phyloP scores from a whole-genome alignment of 2,797 vertebrate species.

The Danionella dracula region DNA sequence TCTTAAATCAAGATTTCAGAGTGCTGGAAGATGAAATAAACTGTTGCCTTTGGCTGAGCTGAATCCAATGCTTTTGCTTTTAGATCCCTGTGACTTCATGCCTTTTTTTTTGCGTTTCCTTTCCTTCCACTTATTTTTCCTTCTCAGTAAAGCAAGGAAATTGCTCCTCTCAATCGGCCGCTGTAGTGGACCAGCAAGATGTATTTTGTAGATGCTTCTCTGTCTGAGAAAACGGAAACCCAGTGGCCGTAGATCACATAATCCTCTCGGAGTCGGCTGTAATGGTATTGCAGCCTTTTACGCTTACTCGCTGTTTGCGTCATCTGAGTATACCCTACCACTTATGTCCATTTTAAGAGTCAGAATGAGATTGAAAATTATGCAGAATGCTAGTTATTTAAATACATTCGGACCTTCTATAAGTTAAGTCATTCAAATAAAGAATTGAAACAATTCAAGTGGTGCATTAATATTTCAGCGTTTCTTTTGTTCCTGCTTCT shows the following conservation, averaged over 20 bases:
- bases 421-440: not conserved
- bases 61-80: conserved; percentile 38
- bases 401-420: not conserved
- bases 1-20: conserved; percentile 29
- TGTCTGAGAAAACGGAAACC: conserved; percentile 26
- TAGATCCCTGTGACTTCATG: conserved; percentile 19
- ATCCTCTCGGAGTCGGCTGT: conserved; percentile 52
- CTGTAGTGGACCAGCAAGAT: conserved; percentile 24
- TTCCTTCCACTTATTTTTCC: conserved; percentile 35
- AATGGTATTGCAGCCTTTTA: conserved; percentile 56
- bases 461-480: not conserved
- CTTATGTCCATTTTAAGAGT: conserved; percentile 5
- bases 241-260: conserved; percentile 43
- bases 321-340: conserved; percentile 25
- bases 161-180: conserved; percentile 31
- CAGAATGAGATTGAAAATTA: not conserved
- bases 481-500: not conserved
- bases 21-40: conserved; percentile 18
- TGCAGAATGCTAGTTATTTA: not conserved
- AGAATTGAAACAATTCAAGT: not conserved
- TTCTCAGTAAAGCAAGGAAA: conserved; percentile 36
- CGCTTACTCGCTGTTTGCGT: conserved; percentile 58
- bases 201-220: conserved; percentile 30
- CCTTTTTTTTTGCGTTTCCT: conserved; percentile 24
- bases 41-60: conserved; percentile 25